Percentiles rank a stretch among this genome's conserved stretches.
Evolutionary conservation across 2,888 invertebrate genomes (phyloP).

Genomic region (Halocaridina rubra): DNA sequence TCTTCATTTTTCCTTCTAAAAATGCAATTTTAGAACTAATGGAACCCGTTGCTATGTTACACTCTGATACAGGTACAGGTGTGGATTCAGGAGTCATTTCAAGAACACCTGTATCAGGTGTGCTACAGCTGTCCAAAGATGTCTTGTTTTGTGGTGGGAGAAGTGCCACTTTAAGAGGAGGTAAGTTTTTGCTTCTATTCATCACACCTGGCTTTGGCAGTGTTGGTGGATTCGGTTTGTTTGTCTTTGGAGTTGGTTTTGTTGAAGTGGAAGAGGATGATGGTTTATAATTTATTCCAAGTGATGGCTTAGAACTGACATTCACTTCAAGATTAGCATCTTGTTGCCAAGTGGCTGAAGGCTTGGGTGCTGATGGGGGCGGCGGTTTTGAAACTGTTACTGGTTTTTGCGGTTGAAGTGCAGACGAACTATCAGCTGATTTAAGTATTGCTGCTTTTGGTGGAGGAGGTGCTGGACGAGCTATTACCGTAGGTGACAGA

Average conservation of each 20-base stretch:
- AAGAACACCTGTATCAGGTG: conserved; percentile 32
- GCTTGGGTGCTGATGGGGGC: not conserved
- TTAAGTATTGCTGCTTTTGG: not conserved
- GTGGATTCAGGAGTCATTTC: conserved; percentile 22
- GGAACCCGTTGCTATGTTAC: not conserved
- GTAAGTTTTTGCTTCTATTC: conserved; percentile 23
- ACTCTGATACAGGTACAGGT: not conserved
- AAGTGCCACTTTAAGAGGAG: conserved; percentile 46
- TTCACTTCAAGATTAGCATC: not conserved
- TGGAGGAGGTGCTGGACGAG: conserved; percentile 29
- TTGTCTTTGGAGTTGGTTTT: not conserved
- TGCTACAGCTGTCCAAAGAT: not conserved
- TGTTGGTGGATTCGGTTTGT: conserved; percentile 27
- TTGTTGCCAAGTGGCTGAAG: not conserved
- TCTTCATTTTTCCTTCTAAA: conserved; percentile 38
- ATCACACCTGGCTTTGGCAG: conserved; percentile 27
- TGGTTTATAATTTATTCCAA: not conserved
- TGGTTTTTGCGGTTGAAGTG: not conserved
- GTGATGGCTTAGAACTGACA: not conserved
- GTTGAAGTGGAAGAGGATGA: not conserved
- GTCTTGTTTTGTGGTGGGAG: not conserved
- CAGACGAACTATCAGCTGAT: not conserved
- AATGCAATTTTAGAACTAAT: conserved; percentile 39
- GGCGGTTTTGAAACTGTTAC: not conserved
- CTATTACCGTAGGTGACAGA: conserved; percentile 7